Evolutionary conservation across 1,140 invertebrate species (phyloP), one percentile per base, ranked within the genome.

Genomic region (Nixonia krombeini): DNA sequence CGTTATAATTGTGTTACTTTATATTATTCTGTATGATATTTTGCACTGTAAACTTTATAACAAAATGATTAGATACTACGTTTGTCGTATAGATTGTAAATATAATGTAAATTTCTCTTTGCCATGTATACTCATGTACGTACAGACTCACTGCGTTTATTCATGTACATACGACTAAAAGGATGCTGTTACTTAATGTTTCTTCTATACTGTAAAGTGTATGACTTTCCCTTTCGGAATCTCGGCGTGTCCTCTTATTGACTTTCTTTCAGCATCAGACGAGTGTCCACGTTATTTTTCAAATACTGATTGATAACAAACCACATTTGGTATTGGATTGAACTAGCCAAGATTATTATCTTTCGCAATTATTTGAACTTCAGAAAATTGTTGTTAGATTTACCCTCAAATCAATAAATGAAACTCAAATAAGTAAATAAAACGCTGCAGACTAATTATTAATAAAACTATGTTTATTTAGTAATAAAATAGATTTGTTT

Each of bases 211-310:
- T 40, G 40, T 25, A 40, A 57, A 52, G 44, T 33, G 31, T 29
- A 33, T 16, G 38, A 67, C 50, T 56, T 67, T 59, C 64, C 64
- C 64, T 67, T 67, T 67, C 64, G 49, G 58, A 66, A 59, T 56
- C 51, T 51, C 18, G 44, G 37, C 56, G 53, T 41, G 46, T 64
- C 49, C 47, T 59, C 56, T 55, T 37, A 46, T 58, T 29, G 41
- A 58, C 62, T 65, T 65, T 65, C 62, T 65, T 65, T 23, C 15
- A 40, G 12, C 44, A 23, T 33, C 35, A n/a, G n/a, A n/a, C 35
- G 13, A 61, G 50, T 55, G 45, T 63, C 51, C 51, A 37, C 33
- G 37, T 44, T 62, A 62, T 64, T 64, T 64, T 64, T 56, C 17
- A 35, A 31, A 53, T 51, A 45, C 49, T 56, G 17, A 25, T 46